phyloP scores from a whole-genome alignment of 2,797 vertebrate species.

The Leptatherina wallacei region DNA sequence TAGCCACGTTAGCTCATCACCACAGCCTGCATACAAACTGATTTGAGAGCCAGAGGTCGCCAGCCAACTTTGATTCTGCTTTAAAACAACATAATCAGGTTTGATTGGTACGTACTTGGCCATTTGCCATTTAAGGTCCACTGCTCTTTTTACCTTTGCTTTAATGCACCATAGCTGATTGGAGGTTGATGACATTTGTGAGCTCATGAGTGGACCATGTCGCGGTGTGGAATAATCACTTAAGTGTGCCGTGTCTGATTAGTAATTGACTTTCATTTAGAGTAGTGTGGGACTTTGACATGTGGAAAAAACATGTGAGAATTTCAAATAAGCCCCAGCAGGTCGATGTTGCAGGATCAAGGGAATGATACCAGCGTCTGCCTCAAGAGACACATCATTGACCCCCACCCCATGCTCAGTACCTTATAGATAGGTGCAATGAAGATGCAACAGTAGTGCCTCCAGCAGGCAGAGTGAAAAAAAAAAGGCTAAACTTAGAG shows the following conservation, averaged over 20 bases:
- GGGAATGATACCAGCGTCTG: not conserved
- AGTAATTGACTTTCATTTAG: conserved; percentile 20
- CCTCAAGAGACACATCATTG: not conserved
- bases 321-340: not conserved
- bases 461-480: not conserved
- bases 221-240: conserved; percentile 39
- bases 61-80: conserved; percentile 44
- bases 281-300: conserved; percentile 30
- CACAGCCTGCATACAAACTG: conserved; percentile 45
- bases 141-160: not conserved
- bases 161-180: conserved; percentile 24
- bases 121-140: conserved; percentile 1
- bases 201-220: not conserved
- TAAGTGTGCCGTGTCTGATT: conserved; percentile 38
- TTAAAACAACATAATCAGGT: conserved; percentile 49
- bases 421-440: not conserved
- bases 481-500: not conserved
- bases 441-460: not conserved
- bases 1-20: conserved; percentile 33
- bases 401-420: not conserved
- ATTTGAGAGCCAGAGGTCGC: conserved; percentile 48
- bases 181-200: conserved; percentile 35
- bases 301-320: not conserved
- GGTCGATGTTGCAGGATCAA: not conserved
- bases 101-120: conserved; percentile 38